A percentile compares a stretch with the other conserved stretches of the same genome.
Evolutionary conservation across 2,113 vertebrate species (phyloP).

Genomic region (Chitala chitala): DNA sequence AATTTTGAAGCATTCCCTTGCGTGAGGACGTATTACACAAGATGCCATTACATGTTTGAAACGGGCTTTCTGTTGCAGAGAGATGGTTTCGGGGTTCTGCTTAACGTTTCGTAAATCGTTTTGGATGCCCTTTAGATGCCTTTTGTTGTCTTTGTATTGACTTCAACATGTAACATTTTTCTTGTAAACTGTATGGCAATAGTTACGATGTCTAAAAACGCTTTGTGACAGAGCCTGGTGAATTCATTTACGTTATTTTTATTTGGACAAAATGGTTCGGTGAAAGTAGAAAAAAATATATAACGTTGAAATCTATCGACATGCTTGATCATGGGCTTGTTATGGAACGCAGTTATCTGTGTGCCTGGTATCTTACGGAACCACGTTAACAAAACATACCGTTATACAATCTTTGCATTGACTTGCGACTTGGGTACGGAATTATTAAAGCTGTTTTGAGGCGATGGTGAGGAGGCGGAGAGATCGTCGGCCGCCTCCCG

Average conservation of each 20-base stretch:
- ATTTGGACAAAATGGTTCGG: no score
- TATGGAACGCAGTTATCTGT: neutral
- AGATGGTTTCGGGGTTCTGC: neutral
- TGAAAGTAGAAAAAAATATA: no score
- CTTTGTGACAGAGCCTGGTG: no score
- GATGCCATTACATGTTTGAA: slow-evolving; percentile 12
- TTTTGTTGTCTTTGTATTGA: neutral
- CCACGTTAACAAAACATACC: neutral
- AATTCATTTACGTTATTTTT: no score
- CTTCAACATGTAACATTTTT: neutral
- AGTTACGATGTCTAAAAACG: no score
- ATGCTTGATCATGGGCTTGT: neutral
- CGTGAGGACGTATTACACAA: slow-evolving; percentile 16
- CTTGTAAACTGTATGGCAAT: no score
- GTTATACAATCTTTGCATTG: no score
- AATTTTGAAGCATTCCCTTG: slow-evolving; percentile 23
- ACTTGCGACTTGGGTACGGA: neutral
- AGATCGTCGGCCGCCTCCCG: slow-evolving; percentile 4
- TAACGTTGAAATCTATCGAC: neutral
- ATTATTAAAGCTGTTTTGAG: neutral
- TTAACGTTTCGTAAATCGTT: neutral
- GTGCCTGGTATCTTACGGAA: neutral
- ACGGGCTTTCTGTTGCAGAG: neutral
- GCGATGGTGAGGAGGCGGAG: no score
- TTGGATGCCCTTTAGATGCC: neutral